Percentiles rank a stretch among this genome's conserved stretches.
Evolutionary conservation across 2,888 invertebrate genomes (phyloP).

Genomic region (Pediacus dermestoides): DNA sequence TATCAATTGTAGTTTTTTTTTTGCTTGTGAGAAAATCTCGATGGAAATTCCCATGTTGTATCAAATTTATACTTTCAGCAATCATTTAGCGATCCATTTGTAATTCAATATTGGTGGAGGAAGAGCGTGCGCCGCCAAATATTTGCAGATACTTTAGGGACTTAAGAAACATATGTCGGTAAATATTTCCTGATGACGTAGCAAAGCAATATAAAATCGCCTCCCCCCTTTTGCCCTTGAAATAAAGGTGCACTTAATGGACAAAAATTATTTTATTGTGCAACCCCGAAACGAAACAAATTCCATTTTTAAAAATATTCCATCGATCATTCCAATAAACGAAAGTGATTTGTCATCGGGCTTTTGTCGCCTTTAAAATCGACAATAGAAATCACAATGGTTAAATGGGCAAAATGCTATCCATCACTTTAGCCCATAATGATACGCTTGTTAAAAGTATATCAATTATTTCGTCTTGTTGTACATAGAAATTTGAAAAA

Average conservation of each 20-base stretch:
- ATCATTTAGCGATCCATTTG: constrained; percentile 35
- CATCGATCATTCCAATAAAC: constrained; percentile 39
- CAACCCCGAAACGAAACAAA: constrained; percentile 9
- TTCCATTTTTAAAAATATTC: constrained; percentile 22
- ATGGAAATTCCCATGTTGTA: constrained; percentile 9
- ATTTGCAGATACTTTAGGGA: constrained; percentile 37
- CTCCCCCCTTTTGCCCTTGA: too few species aligned
- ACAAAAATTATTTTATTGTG: too few species aligned
- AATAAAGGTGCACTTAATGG: too few species aligned
- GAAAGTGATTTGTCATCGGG: constrained; percentile 42
- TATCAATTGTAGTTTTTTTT: too few species aligned
- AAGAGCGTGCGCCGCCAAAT: constrained; percentile 40
- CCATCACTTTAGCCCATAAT: constrained; percentile 38
- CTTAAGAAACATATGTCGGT: constrained; percentile 5
- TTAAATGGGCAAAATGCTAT: neutral
- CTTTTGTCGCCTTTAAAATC: constrained; percentile 30
- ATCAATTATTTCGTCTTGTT: constrained; percentile 42
- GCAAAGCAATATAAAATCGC: too few species aligned
- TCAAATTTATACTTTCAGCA: constrained; percentile 21
- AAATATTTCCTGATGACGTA: constrained; percentile 1
- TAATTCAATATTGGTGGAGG: constrained; percentile 37
- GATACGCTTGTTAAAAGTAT: constrained; percentile 44
- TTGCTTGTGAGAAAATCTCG: too few species aligned
- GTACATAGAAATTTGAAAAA: too few species aligned
- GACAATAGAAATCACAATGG: constrained; percentile 29